Evolutionary conservation across 2,888 invertebrate species (phyloP).

Genomic region (Drosophila ochracea): DNA sequence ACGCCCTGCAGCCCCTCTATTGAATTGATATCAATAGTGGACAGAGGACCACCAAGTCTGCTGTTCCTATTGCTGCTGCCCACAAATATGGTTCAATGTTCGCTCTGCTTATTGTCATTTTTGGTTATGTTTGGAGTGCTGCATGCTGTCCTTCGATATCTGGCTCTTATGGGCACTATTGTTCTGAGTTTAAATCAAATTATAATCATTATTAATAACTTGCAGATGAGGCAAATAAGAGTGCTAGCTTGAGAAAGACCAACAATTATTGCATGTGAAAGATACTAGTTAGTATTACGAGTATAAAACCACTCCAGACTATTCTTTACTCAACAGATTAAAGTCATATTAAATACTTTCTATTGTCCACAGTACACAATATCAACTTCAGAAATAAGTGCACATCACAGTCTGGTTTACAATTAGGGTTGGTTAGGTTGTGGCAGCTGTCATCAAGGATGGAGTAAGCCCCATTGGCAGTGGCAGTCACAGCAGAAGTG

Average conservation of each 20-base stretch:
- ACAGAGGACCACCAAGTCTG: slow-evolving; percentile 40
- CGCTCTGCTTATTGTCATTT: slow-evolving; percentile 33
- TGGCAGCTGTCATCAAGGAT: not conserved
- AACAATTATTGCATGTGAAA: not conserved
- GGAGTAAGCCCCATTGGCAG: not conserved
- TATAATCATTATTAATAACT: not conserved
- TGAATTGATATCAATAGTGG: slow-evolving; percentile 24
- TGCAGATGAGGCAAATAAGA: not conserved
- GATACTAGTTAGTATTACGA: too few species aligned
- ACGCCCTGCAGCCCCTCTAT: slow-evolving; percentile 10
- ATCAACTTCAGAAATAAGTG: not conserved
- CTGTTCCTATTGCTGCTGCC: not conserved
- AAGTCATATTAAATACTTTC: not conserved
- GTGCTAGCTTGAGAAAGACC: not conserved
- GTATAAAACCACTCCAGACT: not conserved
- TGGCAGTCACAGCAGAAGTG: too few species aligned
- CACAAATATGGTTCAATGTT: slow-evolving; percentile 18
- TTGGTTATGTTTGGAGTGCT: slow-evolving; percentile 15
- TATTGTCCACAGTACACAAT: not conserved
- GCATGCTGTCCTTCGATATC: not conserved
- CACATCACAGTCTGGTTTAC: not conserved
- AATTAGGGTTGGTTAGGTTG: not conserved
- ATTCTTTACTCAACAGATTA: not conserved
- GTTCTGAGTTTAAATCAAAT: not conserved
- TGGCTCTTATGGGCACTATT: not conserved